Base-by-base conservation (phyloP, 1,140 invertebrate species). In the Drosophila teissieri region DNA sequence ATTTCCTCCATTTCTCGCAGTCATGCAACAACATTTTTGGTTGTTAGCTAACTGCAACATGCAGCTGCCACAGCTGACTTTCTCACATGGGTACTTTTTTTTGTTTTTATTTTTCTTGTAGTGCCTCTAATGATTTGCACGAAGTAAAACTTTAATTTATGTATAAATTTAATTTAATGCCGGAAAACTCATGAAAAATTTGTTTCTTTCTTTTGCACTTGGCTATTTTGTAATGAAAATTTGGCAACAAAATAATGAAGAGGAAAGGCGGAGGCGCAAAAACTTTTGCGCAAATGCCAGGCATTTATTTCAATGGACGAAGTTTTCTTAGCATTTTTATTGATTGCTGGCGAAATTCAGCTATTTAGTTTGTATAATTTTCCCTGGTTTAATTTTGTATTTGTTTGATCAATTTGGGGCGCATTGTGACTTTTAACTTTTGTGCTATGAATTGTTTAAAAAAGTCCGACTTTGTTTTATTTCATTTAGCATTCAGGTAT, bases 151-250 rank as follows among this genome's bases (percentile, higher is more conserved):
- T 80, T 90, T 88, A 91, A 91, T 91, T 91, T 91, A 91, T 91
- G 88, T 88, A 90, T 83, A 91, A 80, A 84, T 81, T 81, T 81
- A 90, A 81, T 90, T 85, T 90, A 91, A 89, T 84, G 78, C 80
- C 84, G 85, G 84, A 89, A 89, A 89, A 89, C 74, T 55, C 79
- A 80, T 81, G 82, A 82, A 88, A 67, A 64, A 36, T 68, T 19
- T 15, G 11, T 39, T 39, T 24, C 52, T 61, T 70, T 68, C 54
- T 64, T 54, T 54, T 19, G 19, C n/a, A 10, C 27, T 17, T 34
- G 8, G 39, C 56, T 62, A 64, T 86, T 88, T 82, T 88, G 75
- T 78, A 86, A 81, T 73, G 34, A 79, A 77, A 56, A 72, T 65
- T 62, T 49, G 54, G 42, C 63, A 76, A 69, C 24, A 60, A 55